Evolutionary conservation across 2,888 invertebrate genomes (phyloP), one percentile per base, ranked within the genome.

Genomic region (Caenorhabditis japonica): DNA sequence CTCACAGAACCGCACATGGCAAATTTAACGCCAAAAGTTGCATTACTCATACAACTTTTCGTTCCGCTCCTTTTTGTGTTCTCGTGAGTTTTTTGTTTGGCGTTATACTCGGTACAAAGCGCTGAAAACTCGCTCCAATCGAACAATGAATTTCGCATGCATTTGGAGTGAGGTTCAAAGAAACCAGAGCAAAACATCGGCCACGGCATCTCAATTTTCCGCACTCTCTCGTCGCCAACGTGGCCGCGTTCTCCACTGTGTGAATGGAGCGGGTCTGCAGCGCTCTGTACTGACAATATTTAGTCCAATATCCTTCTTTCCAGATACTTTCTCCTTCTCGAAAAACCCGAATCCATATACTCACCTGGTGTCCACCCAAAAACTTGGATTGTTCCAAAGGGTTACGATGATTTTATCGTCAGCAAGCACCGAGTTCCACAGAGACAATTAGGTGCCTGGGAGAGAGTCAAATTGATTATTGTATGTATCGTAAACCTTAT

Each of bases 41-140:
- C 93, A 0, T 90, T 94, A 81, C 89, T 93, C 13, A 88, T 92
- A 27, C 93, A 94, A 92, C 85, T 93, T 12, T 83, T 92, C 62
- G 90, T 94, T 38, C 94, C 94, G 4, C 87, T 90, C 2, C 80
- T 92, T 25, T 92, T 93, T 90, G 91, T 91, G 4, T 56, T 92
- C 34, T 89, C 92, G 88, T 92, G 88, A 62, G 76, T 33, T 13
- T 12, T 7, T 33, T 43, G 5, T 15, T 27, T 12, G 30, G 5
- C 15, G 30, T 38, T 8, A 33, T 13, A 17, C 10, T 38, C 5
- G 23, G 17, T 13, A 13, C 2, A 1, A n/a, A 19, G n/a, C n/a
- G n/a, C n/a, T n/a, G n/a, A n/a, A n/a, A n/a, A n/a, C n/a, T n/a
- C n/a, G n/a, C n/a, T n/a, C n/a, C n/a, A n/a, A n/a, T n/a, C n/a